These are phyloP conservation scores for Halocynthia aurantium DNA, from an alignment of 23 tunicate genomes.

Conservation along the genomic window DNA sequence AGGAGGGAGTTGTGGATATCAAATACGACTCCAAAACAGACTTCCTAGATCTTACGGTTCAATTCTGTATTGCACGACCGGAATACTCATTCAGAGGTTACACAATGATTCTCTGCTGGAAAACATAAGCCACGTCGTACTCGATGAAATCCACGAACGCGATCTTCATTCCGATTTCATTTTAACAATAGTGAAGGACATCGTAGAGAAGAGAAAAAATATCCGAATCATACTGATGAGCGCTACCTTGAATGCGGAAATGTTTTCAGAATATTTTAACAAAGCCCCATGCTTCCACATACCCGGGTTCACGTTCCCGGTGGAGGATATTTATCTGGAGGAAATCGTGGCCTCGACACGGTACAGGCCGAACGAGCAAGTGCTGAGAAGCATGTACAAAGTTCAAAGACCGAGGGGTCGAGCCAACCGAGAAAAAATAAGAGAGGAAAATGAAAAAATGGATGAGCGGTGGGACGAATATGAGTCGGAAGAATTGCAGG, in stretches of 20 bases:
- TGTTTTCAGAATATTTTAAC: slow-evolving; percentile 61
- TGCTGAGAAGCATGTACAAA: not conserved
- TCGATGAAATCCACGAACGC: slow-evolving; percentile 89
- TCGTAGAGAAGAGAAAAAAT: slow-evolving; percentile 41
- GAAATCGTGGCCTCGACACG: slow-evolving; percentile 38
- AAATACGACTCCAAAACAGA: slow-evolving; percentile 45
- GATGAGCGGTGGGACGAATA: slow-evolving; percentile 9
- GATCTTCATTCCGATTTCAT: slow-evolving; percentile 73
- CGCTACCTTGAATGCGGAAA: slow-evolving; percentile 75
- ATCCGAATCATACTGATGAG: slow-evolving; percentile 78
- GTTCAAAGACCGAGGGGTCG: not conserved
- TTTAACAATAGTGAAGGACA: slow-evolving; percentile 46
- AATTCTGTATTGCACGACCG: slow-evolving; percentile 83
- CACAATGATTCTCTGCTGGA: slow-evolving; percentile 48
- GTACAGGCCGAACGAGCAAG: slow-evolving; percentile 22
- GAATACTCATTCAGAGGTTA: slow-evolving; percentile 65
- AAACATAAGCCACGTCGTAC: slow-evolving; percentile 52
- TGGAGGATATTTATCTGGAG: slow-evolving; percentile 41
- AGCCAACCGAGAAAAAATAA: not conserved
- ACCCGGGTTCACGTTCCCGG: slow-evolving; percentile 81
- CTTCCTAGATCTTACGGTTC: slow-evolving; percentile 56
- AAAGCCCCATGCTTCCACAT: slow-evolving; percentile 53
- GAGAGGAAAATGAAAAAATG: slow-evolving; percentile 1
- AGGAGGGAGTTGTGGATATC: slow-evolving; percentile 78
- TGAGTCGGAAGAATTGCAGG: not conserved